Evolutionary conservation across 2,113 vertebrate genomes (phyloP).

Genomic region (Cavia aperea): DNA sequence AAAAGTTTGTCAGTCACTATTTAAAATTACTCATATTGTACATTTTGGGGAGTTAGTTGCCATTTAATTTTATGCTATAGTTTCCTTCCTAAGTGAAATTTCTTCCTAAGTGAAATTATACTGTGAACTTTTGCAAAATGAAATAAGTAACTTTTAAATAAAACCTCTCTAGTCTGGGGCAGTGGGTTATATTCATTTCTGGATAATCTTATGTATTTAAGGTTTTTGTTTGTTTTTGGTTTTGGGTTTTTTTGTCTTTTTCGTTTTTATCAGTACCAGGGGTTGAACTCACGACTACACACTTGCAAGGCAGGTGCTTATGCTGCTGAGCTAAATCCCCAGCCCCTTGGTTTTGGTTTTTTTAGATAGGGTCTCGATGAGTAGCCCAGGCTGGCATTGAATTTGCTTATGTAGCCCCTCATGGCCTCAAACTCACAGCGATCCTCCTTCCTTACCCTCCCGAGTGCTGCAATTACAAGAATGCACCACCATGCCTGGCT

Average conservation of each 20-base stretch:
- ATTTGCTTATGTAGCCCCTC: too few species aligned
- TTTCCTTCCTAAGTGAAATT: conserved; percentile 24
- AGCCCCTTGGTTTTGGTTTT: background rate
- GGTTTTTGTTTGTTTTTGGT: background rate
- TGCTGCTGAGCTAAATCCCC: too few species aligned
- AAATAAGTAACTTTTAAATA: background rate
- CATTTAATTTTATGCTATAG: background rate
- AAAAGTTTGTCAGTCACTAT: background rate
- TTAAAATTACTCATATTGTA: background rate
- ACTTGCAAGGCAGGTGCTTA: too few species aligned
- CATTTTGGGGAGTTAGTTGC: background rate
- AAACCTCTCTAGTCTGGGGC: background rate
- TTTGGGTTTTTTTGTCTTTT: too few species aligned
- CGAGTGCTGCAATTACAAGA: too few species aligned
- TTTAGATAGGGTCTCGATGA: too few species aligned
- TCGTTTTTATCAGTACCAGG: too few species aligned
- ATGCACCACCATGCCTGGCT: too few species aligned
- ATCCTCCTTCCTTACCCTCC: too few species aligned
- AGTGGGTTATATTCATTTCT: background rate
- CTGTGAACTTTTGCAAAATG: background rate
- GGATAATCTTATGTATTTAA: background rate
- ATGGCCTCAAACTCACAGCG: too few species aligned
- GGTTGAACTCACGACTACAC: too few species aligned
- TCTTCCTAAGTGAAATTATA: background rate
- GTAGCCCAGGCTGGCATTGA: too few species aligned